phyloP scores from a whole-genome alignment of 2,113 vertebrate genomes.

The Raja brachyura region DNA sequence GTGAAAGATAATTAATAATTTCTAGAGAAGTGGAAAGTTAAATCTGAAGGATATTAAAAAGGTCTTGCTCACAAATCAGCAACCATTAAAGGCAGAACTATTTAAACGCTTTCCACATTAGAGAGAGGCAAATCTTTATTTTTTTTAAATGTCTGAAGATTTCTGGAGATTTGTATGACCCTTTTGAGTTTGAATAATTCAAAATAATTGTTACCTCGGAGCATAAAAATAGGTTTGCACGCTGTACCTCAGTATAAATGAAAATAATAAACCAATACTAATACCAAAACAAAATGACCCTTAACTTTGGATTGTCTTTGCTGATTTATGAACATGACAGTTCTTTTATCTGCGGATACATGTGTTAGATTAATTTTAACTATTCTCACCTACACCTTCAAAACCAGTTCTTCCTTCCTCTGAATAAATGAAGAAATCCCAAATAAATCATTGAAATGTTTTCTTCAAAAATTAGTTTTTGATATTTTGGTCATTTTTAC shows the following conservation, averaged over 20 bases:
- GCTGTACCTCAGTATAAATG: no score
- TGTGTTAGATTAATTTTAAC: background rate
- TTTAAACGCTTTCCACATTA: background rate
- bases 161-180: background rate
- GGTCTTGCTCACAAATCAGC: background rate
- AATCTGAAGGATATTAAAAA: background rate
- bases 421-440: background rate
- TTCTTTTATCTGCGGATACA: background rate
- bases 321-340: background rate
- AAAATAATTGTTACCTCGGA: no score
- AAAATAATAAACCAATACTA: no score
- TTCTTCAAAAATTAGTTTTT: background rate
- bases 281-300: no score
- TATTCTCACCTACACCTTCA: no score
- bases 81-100: background rate
- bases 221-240: no score
- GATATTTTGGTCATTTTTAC: background rate
- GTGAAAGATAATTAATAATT: slow-evolving; percentile 29
- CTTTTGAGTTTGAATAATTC: background rate
- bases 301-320: no score
- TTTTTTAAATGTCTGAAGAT: background rate
- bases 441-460: background rate
- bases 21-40: background rate
- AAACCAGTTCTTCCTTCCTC: background rate
- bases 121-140: background rate